Percentiles rank a stretch among this genome's conserved stretches.
Evolutionary conservation across 2,797 vertebrate genomes (phyloP).

Genomic region (Melanotaenia nigrans): DNA sequence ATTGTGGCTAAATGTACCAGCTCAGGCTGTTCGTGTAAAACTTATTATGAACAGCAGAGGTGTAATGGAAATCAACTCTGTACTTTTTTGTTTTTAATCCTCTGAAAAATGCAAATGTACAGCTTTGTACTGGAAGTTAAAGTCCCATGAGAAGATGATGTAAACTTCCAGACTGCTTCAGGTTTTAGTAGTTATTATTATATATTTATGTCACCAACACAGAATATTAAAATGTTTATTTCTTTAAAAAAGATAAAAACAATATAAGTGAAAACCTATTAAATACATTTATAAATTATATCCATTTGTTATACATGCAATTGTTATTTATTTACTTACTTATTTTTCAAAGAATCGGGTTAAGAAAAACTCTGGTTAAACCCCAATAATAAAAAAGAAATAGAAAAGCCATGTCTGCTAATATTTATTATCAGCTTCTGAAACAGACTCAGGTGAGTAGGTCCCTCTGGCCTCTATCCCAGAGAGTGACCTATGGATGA

Average conservation of each 20-base stretch:
- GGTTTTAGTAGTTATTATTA: not conserved
- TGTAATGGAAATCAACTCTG: not conserved
- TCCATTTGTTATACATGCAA: no score
- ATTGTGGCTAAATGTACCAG: not conserved
- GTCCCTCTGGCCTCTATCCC: slow-evolving; percentile 40
- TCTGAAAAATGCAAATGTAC: not conserved
- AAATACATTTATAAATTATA: no score
- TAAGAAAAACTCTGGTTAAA: not conserved
- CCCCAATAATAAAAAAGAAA: not conserved
- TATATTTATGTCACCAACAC: not conserved
- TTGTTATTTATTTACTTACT: not conserved
- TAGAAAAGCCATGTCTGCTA: not conserved
- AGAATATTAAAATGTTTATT: not conserved
- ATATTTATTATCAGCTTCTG: not conserved
- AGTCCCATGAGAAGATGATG: not conserved
- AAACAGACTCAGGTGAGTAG: slow-evolving; percentile 21
- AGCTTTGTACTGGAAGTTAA: not conserved
- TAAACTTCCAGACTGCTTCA: not conserved
- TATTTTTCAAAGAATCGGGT: not conserved
- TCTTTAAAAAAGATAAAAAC: no score
- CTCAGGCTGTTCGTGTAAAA: not conserved
- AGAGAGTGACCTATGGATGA: slow-evolving; percentile 52
- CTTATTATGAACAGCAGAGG: not conserved
- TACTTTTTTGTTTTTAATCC: not conserved
- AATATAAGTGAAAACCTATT: no score